A percentile compares a stretch with the other conserved stretches of the same genome.
These are phyloP conservation scores for Semicossyphus pulcher DNA, from an alignment of 2,113 vertebrate species.

Conservation along the genomic window DNA sequence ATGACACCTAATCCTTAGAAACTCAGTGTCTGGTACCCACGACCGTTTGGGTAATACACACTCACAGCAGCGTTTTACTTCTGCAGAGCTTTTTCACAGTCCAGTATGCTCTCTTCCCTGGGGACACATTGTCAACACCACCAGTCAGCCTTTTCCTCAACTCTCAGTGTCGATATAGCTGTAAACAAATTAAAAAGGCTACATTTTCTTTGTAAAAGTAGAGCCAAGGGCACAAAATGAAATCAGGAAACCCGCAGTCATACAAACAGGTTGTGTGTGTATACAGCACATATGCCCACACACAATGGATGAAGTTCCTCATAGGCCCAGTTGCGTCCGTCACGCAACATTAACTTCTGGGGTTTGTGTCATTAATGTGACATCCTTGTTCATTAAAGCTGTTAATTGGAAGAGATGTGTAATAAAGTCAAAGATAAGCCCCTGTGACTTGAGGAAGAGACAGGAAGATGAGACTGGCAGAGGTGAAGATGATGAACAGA, in stretches of 20 bases:
- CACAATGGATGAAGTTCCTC: neutral
- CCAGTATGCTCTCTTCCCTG: neutral
- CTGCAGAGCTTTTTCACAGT: conserved; percentile 7
- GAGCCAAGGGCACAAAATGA: neutral
- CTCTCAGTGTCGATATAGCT: neutral
- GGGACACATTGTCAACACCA: conserved; percentile 10
- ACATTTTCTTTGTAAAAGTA: neutral
- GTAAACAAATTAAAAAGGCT: conserved; percentile 27
- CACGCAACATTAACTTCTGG: conserved; percentile 31
- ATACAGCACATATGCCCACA: neutral
- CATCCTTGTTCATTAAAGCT: conserved; percentile 30
- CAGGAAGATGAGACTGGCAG: neutral
- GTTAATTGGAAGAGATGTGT: conserved; percentile 11
- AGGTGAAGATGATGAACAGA: neutral
- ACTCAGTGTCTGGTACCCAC: neutral
- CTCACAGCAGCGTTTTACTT: conserved; percentile 26
- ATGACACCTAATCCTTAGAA: neutral
- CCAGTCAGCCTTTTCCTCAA: neutral
- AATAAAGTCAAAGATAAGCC: conserved; percentile 5
- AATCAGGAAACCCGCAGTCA: neutral
- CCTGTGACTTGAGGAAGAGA: neutral
- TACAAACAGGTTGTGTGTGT: neutral
- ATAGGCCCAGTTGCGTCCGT: conserved; percentile 18
- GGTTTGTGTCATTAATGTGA: conserved; percentile 35
- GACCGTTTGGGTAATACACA: conserved; percentile 21